These are phyloP conservation scores for Hirudo medicinalis DNA, from an alignment of 1,140 invertebrate species.

Conservation along the genomic window DNA sequence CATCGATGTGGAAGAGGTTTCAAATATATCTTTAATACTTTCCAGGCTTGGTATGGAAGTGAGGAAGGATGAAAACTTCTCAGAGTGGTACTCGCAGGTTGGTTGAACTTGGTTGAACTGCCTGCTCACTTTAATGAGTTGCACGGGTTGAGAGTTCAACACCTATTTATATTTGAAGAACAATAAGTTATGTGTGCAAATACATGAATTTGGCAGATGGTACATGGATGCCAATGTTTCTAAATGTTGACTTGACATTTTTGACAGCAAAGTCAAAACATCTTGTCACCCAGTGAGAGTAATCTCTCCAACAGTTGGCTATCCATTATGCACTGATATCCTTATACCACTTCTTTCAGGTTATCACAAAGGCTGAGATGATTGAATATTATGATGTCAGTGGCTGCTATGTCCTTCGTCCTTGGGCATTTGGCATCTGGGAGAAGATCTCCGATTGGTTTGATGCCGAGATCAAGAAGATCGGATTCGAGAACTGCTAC, in stretches of 20 bases:
- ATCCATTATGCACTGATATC: too few relatives aligned
- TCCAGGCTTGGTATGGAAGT: constrained; percentile 74
- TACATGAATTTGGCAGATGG: too few relatives aligned
- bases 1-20: too few relatives aligned
- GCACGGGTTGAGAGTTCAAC: background rate
- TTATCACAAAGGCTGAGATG: constrained; percentile 93
- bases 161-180: too few relatives aligned
- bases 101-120: constrained; percentile 27
- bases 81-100: constrained; percentile 95
- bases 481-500: constrained; percentile 92
- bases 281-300: too few relatives aligned
- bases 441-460: constrained; percentile 78
- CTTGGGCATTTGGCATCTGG: constrained; percentile 95
- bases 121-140: background rate
- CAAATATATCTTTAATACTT: background rate
- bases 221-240: too few relatives aligned
- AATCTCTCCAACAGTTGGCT: too few relatives aligned
- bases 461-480: constrained; percentile 71
- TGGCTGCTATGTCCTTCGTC: constrained; percentile 92
- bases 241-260: too few relatives aligned
- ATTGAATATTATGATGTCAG: constrained; percentile 99
- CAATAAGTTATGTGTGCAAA: too few relatives aligned
- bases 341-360: constrained; percentile 35
- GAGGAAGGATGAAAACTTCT: constrained; percentile 77
- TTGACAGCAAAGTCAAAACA: too few relatives aligned